Conservation (phyloP, 1,140 invertebrate species). For the Magallana ariakensis region DNA sequence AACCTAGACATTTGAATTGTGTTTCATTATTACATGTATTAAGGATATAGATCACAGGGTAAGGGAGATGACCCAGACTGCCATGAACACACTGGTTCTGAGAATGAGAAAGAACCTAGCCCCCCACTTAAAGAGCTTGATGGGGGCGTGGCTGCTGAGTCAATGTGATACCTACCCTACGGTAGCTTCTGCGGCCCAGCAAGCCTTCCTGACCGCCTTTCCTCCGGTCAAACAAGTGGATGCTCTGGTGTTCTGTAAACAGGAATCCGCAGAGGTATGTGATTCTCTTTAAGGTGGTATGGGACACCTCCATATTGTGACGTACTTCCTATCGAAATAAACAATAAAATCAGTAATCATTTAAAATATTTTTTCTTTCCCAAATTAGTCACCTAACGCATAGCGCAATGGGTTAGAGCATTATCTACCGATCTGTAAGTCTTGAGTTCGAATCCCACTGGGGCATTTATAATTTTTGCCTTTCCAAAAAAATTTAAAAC, state of each 20-base stretch:
- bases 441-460: no score
- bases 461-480: no score
- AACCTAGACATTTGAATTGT: no score
- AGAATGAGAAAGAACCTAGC: constrained; percentile 88
- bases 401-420: no score
- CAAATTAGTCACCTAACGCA: no score
- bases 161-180: constrained; percentile 91
- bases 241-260: constrained; percentile 88
- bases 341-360: no score
- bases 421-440: no score
- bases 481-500: no score
- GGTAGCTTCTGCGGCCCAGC: constrained; percentile 86
- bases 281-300: background rate
- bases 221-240: constrained; percentile 85
- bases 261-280: constrained; percentile 85
- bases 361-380: no score
- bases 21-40: no score
- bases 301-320: no score
- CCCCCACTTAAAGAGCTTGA: constrained; percentile 87
- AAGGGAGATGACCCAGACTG: constrained; percentile 84
- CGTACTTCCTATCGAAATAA: no score
- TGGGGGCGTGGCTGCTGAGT: constrained; percentile 84
- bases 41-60: constrained; percentile 88
- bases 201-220: constrained; percentile 87
- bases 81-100: constrained; percentile 85